Conservation (phyloP, 2,888 invertebrate species). For the Harmothoe impar region DNA sequence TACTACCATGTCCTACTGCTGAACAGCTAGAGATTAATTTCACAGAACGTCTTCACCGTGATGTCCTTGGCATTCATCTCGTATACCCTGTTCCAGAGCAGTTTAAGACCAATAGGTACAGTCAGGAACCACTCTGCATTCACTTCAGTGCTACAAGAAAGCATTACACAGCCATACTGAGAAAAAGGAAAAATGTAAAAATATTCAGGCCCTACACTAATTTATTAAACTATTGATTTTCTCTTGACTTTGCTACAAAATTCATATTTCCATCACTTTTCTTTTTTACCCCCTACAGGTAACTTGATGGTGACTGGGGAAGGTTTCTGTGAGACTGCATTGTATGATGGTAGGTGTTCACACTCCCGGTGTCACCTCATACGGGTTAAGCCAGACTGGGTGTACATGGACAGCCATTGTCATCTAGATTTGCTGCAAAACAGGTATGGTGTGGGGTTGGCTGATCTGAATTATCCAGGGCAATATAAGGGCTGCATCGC, state of each 20-base stretch:
- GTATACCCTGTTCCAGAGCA: not conserved
- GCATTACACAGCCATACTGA: not conserved
- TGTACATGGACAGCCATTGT: slow-evolving; percentile 18
- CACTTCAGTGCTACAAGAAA: not conserved
- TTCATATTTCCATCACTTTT: not conserved
- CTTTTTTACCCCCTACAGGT: not conserved
- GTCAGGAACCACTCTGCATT: not conserved
- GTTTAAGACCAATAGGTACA: not conserved
- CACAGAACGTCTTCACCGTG: not conserved
- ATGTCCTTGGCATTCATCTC: not conserved
- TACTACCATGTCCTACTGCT: not conserved
- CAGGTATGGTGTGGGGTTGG: not conserved
- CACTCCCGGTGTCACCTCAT: not conserved
- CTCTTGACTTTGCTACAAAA: not conserved
- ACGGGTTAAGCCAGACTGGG: not conserved
- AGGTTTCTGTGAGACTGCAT: not conserved
- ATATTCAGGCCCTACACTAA: slow-evolving; percentile 15
- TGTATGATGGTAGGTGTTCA: not conserved
- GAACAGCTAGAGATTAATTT: not conserved
- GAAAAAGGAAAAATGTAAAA: not conserved
- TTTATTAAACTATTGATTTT: not conserved
- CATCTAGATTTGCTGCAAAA: not conserved
- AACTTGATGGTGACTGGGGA: not conserved
- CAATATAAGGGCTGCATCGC: not conserved
- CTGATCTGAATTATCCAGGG: not conserved